Evolutionary conservation across 2,113 vertebrate genomes (phyloP).

Genomic region (Tretioscincus oriximinensis): DNA sequence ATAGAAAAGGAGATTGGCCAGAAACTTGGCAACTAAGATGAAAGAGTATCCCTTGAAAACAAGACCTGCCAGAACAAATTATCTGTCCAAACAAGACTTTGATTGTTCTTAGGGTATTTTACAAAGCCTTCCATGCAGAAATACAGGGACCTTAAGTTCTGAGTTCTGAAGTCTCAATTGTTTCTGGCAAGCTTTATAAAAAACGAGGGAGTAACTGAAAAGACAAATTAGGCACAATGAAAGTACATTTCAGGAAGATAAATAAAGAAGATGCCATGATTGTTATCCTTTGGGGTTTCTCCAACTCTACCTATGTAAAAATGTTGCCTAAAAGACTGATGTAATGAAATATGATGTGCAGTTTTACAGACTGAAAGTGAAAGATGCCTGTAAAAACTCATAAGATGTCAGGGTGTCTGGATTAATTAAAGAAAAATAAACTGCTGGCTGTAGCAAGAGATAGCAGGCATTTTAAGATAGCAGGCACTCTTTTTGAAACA

Average conservation of each 20-base stretch:
- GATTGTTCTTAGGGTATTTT: background rate
- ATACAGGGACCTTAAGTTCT: background rate
- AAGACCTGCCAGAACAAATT: background rate
- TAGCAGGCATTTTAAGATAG: background rate
- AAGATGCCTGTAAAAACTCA: conserved; percentile 11
- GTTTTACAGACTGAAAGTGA: background rate
- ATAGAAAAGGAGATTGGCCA: background rate
- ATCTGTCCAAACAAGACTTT: background rate
- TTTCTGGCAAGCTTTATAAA: conserved; percentile 7
- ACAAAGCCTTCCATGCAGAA: conserved; percentile 5
- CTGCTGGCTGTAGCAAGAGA: conserved; percentile 24
- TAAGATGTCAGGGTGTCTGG: conserved; percentile 26
- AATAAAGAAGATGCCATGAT: background rate
- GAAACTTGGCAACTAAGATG: conserved; percentile 1
- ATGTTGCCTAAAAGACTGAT: background rate
- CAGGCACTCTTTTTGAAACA: conserved; percentile 23
- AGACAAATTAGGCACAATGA: conserved; percentile 16
- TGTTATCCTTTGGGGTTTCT: background rate
- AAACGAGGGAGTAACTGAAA: conserved; percentile 20
- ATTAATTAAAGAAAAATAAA: conserved; percentile 33
- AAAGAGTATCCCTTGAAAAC: background rate
- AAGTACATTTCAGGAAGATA: background rate
- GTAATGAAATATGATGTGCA: background rate
- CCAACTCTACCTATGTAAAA: conserved; percentile 16
- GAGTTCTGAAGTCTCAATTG: conserved; percentile 12